Percentiles rank a stretch among this genome's conserved stretches.
Evolutionary conservation across 2,888 invertebrate species (phyloP).

Genomic region (Petrolisthes cinctipes): DNA sequence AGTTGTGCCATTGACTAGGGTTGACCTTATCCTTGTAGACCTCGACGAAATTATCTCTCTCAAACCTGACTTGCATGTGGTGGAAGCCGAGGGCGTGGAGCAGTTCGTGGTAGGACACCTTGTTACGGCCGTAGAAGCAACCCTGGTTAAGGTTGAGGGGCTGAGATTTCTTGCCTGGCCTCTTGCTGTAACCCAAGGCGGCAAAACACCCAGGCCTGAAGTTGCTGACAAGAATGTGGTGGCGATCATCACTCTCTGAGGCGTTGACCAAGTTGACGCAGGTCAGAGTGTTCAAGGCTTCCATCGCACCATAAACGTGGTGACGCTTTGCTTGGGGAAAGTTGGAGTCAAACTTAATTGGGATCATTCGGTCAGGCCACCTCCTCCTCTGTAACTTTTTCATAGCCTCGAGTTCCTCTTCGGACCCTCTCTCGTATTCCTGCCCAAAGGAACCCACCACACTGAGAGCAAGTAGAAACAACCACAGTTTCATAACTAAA

Average conservation of each 20-base stretch:
- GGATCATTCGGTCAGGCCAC: slow-evolving; percentile 11
- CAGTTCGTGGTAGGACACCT: not conserved
- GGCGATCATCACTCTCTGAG: not conserved
- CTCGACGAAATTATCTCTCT: not conserved
- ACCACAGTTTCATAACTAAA: too few relatives aligned
- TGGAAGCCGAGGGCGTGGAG: slow-evolving; percentile 2
- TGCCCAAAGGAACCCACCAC: not conserved
- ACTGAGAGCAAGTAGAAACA: too few relatives aligned
- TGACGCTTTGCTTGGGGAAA: not conserved
- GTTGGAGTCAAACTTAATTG: not conserved
- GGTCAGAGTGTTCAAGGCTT: not conserved
- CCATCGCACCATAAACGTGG: not conserved
- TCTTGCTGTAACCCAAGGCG: not conserved
- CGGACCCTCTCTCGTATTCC: not conserved
- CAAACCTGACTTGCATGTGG: not conserved
- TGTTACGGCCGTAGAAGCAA: not conserved
- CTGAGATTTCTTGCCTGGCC: not conserved
- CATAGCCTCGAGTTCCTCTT: not conserved
- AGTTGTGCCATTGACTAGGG: not conserved
- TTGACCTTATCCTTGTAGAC: not conserved
- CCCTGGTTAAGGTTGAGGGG: not conserved
- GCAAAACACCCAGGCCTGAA: not conserved
- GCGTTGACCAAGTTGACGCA: slow-evolving; percentile 12
- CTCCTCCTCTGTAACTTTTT: not conserved
- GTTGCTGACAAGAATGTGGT: not conserved